Conservation (phyloP, 2,888 invertebrate genomes). For the Eugnorisma glareosa region DNA sequence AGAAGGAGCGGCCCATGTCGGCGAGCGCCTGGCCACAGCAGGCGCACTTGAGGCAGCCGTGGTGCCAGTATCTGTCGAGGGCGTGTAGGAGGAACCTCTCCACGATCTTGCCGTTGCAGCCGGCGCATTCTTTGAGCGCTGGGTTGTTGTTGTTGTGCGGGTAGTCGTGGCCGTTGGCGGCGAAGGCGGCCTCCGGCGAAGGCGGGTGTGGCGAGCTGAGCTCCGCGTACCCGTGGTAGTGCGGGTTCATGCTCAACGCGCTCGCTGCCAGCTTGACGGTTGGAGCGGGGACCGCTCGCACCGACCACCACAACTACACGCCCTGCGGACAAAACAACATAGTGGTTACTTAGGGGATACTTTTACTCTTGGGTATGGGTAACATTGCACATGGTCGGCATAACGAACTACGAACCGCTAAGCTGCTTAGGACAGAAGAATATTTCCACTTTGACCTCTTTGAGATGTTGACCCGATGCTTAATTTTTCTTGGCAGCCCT, state of each 20-base stretch:
- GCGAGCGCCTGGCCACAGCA: conserved; percentile 97
- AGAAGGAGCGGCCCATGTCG: conserved; percentile 97
- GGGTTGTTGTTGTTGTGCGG: conserved; percentile 91
- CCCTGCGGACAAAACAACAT: conserved; percentile 79
- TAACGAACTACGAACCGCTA: conserved; percentile 27
- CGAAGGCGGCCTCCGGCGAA: conserved; percentile 93
- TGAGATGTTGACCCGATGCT: conserved; percentile 75
- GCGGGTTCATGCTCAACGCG: conserved; percentile 97
- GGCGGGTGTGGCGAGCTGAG: conserved; percentile 94
- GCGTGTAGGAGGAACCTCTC: conserved; percentile 98
- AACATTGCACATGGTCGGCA: not conserved
- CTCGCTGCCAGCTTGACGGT: conserved; percentile 97
- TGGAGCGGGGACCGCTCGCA: conserved; percentile 90
- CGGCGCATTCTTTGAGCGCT: conserved; percentile 95
- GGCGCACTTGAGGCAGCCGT: conserved; percentile 98
- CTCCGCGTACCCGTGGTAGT: conserved; percentile 96
- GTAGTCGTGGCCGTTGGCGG: conserved; percentile 91
- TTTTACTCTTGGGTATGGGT: not conserved
- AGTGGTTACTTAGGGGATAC: conserved; percentile 9
- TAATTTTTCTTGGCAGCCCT: conserved; percentile 76
- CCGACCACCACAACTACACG: conserved; percentile 89
- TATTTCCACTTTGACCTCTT: conserved; percentile 58
- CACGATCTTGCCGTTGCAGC: conserved; percentile 97
- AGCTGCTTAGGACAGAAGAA: conserved; percentile 35
- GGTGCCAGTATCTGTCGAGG: conserved; percentile 98